A percentile compares a stretch with the other conserved stretches of the same genome.
phyloP scores from a whole-genome alignment of 1,140 invertebrate species.

The Apis cerana region DNA sequence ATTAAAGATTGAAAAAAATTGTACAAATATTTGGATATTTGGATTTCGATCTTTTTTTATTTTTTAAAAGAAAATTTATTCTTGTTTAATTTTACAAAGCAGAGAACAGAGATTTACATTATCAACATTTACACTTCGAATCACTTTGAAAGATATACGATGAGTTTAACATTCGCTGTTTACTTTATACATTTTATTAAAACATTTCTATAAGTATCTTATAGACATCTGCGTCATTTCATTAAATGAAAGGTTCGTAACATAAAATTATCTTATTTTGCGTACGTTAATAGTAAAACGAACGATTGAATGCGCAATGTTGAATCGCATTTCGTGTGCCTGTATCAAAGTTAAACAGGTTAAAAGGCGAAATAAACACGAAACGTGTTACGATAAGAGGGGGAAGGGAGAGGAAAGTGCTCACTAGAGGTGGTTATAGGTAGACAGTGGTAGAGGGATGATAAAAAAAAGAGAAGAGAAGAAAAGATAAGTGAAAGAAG shows the following conservation, averaged over 20 bases:
- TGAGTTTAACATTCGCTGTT: background rate
- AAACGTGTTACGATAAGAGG: slow-evolving; percentile 27
- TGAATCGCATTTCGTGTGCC: slow-evolving; percentile 19
- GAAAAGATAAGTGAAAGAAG: slow-evolving; percentile 46
- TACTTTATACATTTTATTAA: slow-evolving; percentile 26
- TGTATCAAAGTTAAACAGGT: slow-evolving; percentile 26
- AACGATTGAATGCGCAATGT: slow-evolving; percentile 10
- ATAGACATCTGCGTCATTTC: slow-evolving; percentile 15
- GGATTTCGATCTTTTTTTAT: too few species aligned
- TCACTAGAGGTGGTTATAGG: background rate
- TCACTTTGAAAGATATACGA: background rate
- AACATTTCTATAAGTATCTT: slow-evolving; percentile 37
- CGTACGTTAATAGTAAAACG: slow-evolving; percentile 17
- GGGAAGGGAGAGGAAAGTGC: background rate
- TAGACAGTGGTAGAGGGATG: background rate
- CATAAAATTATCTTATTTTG: background rate
- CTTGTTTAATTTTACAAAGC: too few species aligned
- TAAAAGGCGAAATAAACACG: slow-evolving; percentile 39
- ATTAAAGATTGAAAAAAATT: too few species aligned
- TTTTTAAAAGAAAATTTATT: too few species aligned
- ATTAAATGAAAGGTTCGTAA: slow-evolving; percentile 34
- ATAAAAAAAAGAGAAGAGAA: background rate
- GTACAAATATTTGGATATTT: too few species aligned
- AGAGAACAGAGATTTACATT: too few species aligned
- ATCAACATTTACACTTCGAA: too few species aligned